These are phyloP conservation scores for Terebella lapidaria DNA, from an alignment of 2,888 invertebrate species.

Conservation along the genomic window DNA sequence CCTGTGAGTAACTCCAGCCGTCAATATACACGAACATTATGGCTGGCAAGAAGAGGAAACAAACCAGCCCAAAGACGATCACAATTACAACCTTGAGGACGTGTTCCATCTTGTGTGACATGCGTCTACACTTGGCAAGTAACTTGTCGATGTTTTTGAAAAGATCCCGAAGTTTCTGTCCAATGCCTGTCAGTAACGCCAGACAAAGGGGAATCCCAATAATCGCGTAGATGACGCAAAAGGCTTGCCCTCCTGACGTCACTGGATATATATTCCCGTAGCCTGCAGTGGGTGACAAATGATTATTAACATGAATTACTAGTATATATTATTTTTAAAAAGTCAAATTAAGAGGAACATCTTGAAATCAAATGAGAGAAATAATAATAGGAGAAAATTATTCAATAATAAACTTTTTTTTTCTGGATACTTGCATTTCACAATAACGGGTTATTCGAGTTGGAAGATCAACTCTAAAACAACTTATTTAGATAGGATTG, in stretches of 20 bases:
- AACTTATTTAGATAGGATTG: no score
- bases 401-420: no score
- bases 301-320: no score
- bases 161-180: neutral
- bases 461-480: no score
- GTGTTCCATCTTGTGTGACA: neutral
- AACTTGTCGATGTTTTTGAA: neutral
- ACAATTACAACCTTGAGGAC: neutral
- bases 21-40: neutral
- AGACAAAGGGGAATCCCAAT: neutral
- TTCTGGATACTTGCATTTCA: no score
- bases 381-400: no score
- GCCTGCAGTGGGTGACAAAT: neutral
- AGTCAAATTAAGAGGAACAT: no score
- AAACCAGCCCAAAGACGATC: neutral
- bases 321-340: no score
- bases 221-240: neutral
- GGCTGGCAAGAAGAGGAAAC: neutral
- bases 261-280: neutral
- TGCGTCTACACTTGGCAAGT: neutral
- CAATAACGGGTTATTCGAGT: no score
- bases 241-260: neutral
- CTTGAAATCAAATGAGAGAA: no score
- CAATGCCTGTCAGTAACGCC: neutral
- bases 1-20: neutral